These are phyloP conservation scores for Oreocharis arfaki DNA, from an alignment of 2,113 vertebrate species.

Conservation along the genomic window DNA sequence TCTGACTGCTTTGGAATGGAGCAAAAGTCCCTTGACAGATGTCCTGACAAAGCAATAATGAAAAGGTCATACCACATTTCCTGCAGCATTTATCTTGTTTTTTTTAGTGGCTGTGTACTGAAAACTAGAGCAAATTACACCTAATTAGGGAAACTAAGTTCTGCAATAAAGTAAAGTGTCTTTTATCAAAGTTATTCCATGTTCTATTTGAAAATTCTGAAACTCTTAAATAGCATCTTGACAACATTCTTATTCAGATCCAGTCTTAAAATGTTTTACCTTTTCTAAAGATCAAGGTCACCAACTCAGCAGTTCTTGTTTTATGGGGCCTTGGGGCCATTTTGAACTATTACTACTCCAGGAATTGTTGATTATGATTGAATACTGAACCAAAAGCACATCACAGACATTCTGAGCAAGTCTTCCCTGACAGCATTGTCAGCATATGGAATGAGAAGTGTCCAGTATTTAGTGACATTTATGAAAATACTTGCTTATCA, in stretches of 20 bases:
- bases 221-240: neutral
- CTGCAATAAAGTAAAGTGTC: neutral
- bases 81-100: conserved; percentile 47
- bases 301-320: conserved; percentile 38
- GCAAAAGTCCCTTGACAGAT: conserved; percentile 40
- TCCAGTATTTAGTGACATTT: neutral
- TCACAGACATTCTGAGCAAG: neutral
- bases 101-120: neutral
- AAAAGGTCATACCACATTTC: conserved; percentile 52
- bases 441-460: neutral
- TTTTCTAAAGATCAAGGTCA: conserved; percentile 71
- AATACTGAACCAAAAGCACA: conserved; percentile 33
- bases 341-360: conserved; percentile 54
- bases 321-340: conserved; percentile 53
- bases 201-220: conserved; percentile 6
- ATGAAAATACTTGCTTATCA: neutral
- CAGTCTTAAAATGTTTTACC: conserved; percentile 34
- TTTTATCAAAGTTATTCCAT: neutral
- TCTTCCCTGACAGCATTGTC: neutral
- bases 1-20: neutral
- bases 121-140: conserved; percentile 47
- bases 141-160: conserved; percentile 46
- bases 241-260: conserved; percentile 21
- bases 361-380: conserved; percentile 49
- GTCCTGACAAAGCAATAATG: conserved; percentile 57